These are phyloP conservation scores for Linhomoeus sp. DNA, from an alignment of 2,888 invertebrate genomes.

Conservation along the genomic window DNA sequence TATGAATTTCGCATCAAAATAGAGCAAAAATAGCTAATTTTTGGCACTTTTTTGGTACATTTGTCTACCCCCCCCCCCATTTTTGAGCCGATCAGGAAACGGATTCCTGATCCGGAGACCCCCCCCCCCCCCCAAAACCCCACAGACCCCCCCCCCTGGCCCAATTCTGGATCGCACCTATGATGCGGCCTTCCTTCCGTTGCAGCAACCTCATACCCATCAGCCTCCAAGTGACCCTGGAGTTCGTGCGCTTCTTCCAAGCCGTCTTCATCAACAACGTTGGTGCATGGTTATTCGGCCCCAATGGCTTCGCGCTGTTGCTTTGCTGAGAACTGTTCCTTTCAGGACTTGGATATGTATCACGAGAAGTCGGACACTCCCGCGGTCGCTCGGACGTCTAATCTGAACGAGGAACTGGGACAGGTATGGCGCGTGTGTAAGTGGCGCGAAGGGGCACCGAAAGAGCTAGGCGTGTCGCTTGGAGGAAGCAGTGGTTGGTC, in stretches of 20 bases:
- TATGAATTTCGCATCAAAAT: no score
- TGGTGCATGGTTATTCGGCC: background rate
- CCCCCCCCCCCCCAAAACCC: no score
- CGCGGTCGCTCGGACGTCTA: constrained; percentile 87
- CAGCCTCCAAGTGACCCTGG: constrained; percentile 92
- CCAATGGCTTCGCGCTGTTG: background rate
- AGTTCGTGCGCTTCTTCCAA: constrained; percentile 88
- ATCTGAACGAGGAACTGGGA: constrained; percentile 91
- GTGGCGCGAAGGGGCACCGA: constrained; percentile 53
- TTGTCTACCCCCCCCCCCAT: no score
- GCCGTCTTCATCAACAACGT: constrained; percentile 39
- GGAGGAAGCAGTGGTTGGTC: no score
- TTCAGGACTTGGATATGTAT: constrained; percentile 93
- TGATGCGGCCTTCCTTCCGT: constrained; percentile 28
- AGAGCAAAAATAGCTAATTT: no score
- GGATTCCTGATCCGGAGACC: no score
- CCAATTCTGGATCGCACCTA: no score
- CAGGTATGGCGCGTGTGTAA: constrained; percentile 53
- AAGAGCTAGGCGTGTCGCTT: background rate
- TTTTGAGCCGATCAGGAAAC: no score
- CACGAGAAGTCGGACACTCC: constrained; percentile 60
- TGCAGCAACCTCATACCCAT: constrained; percentile 80
- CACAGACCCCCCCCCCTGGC: constrained; percentile 94
- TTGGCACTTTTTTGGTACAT: no score
- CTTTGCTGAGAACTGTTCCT: constrained; percentile 36